These are phyloP conservation scores for Riparia riparia DNA, from an alignment of 2,113 vertebrate genomes.

Conservation along the genomic window DNA sequence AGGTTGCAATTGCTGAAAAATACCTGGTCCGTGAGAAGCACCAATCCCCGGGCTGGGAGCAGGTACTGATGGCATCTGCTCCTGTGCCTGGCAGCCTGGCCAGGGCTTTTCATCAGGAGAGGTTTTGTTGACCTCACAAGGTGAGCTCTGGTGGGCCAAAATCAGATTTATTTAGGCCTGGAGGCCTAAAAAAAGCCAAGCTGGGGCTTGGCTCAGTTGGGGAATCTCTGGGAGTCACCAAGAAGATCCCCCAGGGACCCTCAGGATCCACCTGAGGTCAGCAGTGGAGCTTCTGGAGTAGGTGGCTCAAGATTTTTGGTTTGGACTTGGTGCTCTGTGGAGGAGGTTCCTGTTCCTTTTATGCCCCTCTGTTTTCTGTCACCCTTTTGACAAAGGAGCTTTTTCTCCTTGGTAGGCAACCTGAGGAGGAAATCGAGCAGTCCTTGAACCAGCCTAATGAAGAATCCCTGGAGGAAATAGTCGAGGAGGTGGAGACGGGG, in stretches of 20 bases:
- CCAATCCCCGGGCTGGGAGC: not conserved
- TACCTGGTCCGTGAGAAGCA: not conserved
- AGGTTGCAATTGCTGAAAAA: not conserved
- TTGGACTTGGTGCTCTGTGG: not conserved
- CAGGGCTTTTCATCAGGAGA: not conserved
- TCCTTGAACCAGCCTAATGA: not conserved
- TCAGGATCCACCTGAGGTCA: not conserved
- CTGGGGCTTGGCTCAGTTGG: not conserved
- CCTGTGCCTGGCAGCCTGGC: not conserved
- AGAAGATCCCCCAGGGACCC: not conserved
- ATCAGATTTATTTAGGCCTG: rapidly evolving
- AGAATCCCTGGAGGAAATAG: not conserved
- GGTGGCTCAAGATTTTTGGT: not conserved
- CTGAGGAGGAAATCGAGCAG: not conserved
- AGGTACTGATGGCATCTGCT: not conserved
- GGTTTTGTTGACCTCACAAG: not conserved
- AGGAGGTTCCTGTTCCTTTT: not conserved
- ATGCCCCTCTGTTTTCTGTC: not conserved
- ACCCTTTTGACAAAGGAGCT: not conserved
- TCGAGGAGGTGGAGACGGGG: constrained; percentile 27
- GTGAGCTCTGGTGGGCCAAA: not conserved
- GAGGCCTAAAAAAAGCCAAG: no score
- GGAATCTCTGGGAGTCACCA: not conserved
- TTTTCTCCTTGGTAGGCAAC: constrained; percentile 28
- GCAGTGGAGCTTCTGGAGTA: no score